Evolutionary conservation across 2,888 invertebrate genomes (phyloP).

Genomic region (Heliconius ismenius): DNA sequence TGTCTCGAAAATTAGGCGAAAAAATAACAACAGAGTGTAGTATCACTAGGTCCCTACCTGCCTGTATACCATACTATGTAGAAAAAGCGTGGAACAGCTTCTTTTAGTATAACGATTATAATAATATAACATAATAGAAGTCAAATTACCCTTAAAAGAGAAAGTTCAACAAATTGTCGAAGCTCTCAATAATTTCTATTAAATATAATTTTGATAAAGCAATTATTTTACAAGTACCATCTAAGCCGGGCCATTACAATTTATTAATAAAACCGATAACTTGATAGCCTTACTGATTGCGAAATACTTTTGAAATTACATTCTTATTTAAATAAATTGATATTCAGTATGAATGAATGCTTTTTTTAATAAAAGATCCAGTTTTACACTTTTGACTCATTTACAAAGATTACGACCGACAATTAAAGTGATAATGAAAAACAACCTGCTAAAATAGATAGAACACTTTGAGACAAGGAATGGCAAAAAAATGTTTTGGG

Average conservation of each 20-base stretch:
- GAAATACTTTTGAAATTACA: slow-evolving; percentile 9
- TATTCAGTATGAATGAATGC: neutral
- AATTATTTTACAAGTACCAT: slow-evolving; percentile 32
- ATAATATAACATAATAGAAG: neutral
- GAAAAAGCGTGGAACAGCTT: neutral
- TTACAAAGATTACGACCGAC: neutral
- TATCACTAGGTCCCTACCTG: neutral
- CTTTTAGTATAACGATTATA: neutral
- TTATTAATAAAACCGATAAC: slow-evolving; percentile 34
- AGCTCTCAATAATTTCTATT: neutral
- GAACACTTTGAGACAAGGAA: too few species aligned
- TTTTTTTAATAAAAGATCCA: neutral
- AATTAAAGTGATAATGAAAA: neutral
- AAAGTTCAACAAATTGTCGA: neutral
- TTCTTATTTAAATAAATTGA: neutral
- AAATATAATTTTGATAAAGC: slow-evolving; percentile 8
- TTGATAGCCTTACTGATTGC: slow-evolving; percentile 20
- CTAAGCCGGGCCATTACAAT: slow-evolving; percentile 26
- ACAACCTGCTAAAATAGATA: neutral
- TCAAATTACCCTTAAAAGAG: neutral
- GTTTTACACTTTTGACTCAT: neutral
- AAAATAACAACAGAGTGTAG: neutral
- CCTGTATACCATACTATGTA: neutral
- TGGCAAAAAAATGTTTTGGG: too few species aligned
- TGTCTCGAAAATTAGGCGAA: neutral